Evolutionary conservation across 2,113 vertebrate species (phyloP).

Genomic region (Rhinoptilus africanus): DNA sequence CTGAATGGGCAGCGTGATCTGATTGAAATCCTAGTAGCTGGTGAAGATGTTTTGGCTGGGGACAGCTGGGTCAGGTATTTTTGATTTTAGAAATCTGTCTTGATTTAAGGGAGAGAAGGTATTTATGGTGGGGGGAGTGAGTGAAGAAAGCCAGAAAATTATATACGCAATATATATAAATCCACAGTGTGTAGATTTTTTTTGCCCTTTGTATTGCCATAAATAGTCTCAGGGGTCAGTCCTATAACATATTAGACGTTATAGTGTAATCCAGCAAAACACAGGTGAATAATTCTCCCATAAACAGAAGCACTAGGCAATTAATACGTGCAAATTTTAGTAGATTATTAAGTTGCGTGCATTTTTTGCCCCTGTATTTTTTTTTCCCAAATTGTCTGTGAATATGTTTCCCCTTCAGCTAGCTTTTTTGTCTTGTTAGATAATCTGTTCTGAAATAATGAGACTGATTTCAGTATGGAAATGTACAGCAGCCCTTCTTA

Average conservation of each 20-base stretch:
- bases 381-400: neutral
- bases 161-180: neutral
- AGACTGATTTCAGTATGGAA: neutral
- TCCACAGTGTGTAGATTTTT: neutral
- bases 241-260: neutral
- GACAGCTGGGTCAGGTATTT: neutral
- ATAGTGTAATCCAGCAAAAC: neutral
- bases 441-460: constrained; percentile 10
- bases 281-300: neutral
- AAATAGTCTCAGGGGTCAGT: neutral
- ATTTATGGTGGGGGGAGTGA: neutral
- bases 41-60: neutral
- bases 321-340: neutral
- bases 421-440: neutral
- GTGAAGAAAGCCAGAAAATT: neutral
- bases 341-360: neutral
- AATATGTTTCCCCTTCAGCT: neutral
- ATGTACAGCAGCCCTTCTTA: neutral
- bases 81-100: neutral
- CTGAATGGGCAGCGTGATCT: neutral
- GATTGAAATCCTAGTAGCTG: neutral
- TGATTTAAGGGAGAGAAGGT: neutral
- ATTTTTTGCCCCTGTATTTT: neutral
- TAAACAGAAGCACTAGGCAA: neutral
- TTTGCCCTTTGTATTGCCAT: neutral